Conservation (phyloP, 2,888 invertebrate species). For the Lobophora halterata region DNA sequence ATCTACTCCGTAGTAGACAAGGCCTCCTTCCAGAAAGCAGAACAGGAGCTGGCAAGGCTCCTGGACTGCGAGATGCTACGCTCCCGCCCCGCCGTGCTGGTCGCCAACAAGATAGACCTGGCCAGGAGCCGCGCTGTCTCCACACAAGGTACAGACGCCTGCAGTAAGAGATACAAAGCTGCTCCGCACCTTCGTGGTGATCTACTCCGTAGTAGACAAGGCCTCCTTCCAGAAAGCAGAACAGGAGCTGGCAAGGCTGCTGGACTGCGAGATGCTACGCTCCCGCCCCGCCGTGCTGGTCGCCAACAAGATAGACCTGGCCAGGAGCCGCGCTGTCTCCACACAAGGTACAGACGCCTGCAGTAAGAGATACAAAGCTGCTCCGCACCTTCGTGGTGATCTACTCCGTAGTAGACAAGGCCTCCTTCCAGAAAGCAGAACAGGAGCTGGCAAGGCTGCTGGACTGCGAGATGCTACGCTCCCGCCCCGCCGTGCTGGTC, state of each 20-base stretch:
- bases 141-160: constrained; percentile 92
- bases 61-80: constrained; percentile 89
- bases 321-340: constrained; percentile 92
- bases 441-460: constrained; percentile 88
- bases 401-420: constrained; percentile 95
- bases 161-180: constrained; percentile 89
- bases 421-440: constrained; percentile 91
- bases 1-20: constrained; percentile 96
- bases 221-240: constrained; percentile 92
- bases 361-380: constrained; percentile 89
- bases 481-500: constrained; percentile 91
- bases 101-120: constrained; percentile 96
- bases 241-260: constrained; percentile 87
- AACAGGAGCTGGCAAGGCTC: constrained; percentile 88
- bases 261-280: constrained; percentile 89
- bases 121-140: constrained; percentile 94
- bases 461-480: constrained; percentile 88
- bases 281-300: constrained; percentile 91
- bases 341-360: constrained; percentile 92
- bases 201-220: constrained; percentile 96
- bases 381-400: constrained; percentile 94
- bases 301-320: constrained; percentile 96
- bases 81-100: constrained; percentile 90
- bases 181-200: constrained; percentile 92
- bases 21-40: constrained; percentile 91